Conservation (phyloP, 2,113 vertebrate genomes). For the Irena cyanogastra region DNA sequence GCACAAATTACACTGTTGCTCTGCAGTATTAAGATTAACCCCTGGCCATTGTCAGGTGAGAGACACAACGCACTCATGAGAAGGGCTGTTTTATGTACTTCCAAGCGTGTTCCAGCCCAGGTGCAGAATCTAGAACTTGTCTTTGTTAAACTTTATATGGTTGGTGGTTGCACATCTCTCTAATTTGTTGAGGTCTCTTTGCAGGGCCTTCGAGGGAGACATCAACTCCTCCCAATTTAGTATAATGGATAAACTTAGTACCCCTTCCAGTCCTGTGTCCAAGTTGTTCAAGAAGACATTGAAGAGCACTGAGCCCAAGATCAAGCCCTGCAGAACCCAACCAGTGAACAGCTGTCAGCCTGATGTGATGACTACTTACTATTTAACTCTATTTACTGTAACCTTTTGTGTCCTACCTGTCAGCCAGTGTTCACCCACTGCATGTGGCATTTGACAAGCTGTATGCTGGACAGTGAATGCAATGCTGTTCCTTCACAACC, state of each 20-base stretch:
- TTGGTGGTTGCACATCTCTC: neutral
- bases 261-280: neutral
- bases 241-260: neutral
- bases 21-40: neutral
- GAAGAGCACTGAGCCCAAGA: neutral
- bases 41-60: neutral
- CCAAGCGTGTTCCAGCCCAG: neutral
- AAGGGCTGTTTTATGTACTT: neutral
- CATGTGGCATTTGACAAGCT: neutral
- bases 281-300: neutral
- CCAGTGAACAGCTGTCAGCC: neutral
- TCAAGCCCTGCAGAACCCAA: neutral
- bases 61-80: neutral
- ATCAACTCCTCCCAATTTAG: neutral
- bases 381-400: neutral
- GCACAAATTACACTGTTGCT: neutral
- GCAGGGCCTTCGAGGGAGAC: rapidly evolving
- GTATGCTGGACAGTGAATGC: neutral
- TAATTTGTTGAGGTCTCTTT: neutral
- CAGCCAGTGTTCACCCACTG: neutral
- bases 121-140: neutral
- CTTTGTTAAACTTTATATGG: neutral
- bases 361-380: neutral
- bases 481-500: neutral
- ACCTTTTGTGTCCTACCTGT: neutral